Evolutionary conservation across 2,888 invertebrate species (phyloP).

Genomic region (Folsomia candida): DNA sequence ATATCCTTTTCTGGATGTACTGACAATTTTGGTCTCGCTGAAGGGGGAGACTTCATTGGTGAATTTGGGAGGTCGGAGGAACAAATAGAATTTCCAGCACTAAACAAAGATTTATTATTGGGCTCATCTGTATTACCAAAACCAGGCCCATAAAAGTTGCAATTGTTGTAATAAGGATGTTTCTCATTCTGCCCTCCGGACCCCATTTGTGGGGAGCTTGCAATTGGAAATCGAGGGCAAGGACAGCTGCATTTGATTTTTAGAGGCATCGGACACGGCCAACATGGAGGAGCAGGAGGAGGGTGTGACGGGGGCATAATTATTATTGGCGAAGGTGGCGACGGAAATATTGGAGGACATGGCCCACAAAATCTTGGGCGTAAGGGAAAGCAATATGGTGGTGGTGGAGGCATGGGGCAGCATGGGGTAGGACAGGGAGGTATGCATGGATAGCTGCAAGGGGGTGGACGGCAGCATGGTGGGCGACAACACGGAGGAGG

Average conservation of each 20-base stretch:
- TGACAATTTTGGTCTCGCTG: background rate
- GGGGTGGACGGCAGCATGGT: background rate
- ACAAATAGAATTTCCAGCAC: background rate
- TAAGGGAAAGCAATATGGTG: background rate
- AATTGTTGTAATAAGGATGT: slow-evolving; percentile 2
- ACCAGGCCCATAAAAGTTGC: slow-evolving; percentile 11
- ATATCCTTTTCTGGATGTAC: background rate
- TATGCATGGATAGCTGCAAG: background rate
- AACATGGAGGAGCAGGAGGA: background rate
- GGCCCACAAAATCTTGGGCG: background rate
- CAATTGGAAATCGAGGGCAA: no score
- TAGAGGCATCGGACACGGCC: no score
- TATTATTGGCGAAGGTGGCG: background rate
- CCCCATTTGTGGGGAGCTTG: no score
- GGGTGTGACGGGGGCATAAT: background rate
- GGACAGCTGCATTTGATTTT: no score
- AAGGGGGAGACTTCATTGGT: background rate
- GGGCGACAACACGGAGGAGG: background rate
- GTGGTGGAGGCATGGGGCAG: background rate
- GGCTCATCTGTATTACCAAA: no score
- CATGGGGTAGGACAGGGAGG: background rate
- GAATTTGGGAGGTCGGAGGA: background rate
- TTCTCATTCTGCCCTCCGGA: no score
- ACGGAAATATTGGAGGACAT: background rate
- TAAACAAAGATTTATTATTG: background rate